phyloP scores from a whole-genome alignment of 2,797 vertebrate species.

The Oreochromis grahami region DNA sequence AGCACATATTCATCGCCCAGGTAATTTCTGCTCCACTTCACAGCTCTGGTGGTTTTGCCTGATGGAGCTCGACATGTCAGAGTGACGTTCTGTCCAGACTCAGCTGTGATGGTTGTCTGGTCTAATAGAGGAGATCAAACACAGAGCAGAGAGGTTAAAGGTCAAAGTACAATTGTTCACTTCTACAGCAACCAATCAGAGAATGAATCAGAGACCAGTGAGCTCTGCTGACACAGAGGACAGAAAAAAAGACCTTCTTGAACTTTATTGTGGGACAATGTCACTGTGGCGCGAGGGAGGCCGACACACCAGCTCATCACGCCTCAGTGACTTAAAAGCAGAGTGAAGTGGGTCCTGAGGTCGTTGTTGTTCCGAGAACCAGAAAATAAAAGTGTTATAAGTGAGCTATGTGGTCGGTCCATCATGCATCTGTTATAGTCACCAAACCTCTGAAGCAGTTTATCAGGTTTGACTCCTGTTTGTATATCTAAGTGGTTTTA shows the following conservation, averaged over 20 bases:
- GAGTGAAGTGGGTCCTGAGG: not conserved
- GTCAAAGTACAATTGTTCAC: rapidly evolving
- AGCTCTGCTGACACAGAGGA: not conserved
- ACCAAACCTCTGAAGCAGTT: not conserved
- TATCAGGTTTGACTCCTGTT: not conserved
- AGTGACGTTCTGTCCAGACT: rapidly evolving
- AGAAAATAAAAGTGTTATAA: not conserved
- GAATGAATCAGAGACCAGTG: rapidly evolving
- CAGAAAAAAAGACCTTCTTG: not conserved
- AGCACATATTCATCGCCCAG: rapidly evolving
- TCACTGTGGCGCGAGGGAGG: not conserved
- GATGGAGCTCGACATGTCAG: rapidly evolving
- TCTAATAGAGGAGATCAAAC: rapidly evolving
- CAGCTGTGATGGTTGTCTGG: rapidly evolving
- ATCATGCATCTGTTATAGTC: rapidly evolving
- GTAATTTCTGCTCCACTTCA: rapidly evolving
- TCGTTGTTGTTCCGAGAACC: rapidly evolving
- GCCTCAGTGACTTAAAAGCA: not conserved
- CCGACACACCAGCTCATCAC: rapidly evolving
- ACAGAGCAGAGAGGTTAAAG: not conserved
- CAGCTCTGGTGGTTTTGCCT: rapidly evolving
- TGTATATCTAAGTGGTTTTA: rapidly evolving
- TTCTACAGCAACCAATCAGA: not conserved
- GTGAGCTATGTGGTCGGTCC: rapidly evolving
- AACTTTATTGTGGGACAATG: not conserved